Evolutionary conservation across 2,113 vertebrate species (phyloP).

Genomic region (Stigmatopora argus): DNA sequence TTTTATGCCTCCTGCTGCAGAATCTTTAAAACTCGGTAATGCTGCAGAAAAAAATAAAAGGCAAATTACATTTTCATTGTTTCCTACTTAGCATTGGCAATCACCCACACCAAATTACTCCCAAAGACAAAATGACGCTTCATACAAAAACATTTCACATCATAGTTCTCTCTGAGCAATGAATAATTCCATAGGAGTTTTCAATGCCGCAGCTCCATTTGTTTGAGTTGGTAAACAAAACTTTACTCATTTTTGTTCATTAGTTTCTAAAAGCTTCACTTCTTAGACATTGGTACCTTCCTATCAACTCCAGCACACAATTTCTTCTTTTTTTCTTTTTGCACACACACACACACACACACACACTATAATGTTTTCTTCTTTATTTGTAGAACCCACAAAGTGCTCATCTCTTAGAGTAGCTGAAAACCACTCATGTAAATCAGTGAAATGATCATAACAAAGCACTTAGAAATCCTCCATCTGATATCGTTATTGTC

Average conservation of each 20-base stretch:
- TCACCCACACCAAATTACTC: neutral
- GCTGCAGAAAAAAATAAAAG: too few species aligned
- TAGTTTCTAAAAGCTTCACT: constrained; percentile 4
- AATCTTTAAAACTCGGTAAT: too few species aligned
- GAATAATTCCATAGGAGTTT: neutral
- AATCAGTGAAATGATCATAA: constrained; percentile 76
- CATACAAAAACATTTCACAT: constrained; percentile 29
- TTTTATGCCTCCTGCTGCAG: neutral
- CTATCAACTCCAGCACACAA: constrained; percentile 7
- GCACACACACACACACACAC: constrained; percentile 11
- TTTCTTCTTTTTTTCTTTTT: too few species aligned
- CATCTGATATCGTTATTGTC: constrained; percentile 64
- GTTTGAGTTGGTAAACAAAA: neutral
- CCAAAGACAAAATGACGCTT: constrained; percentile 34
- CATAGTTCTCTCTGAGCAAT: constrained; percentile 7
- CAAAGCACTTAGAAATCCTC: constrained; percentile 67
- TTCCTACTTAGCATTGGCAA: neutral
- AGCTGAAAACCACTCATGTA: constrained; percentile 68
- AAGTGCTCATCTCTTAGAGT: constrained; percentile 33
- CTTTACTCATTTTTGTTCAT: neutral
- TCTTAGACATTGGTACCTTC: neutral
- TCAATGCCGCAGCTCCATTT: neutral
- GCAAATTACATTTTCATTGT: neutral
- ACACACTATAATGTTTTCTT: neutral
- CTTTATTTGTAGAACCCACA: constrained; percentile 55